phyloP scores from a whole-genome alignment of 1,140 invertebrate genomes.

The Trichonephila clavipes region DNA sequence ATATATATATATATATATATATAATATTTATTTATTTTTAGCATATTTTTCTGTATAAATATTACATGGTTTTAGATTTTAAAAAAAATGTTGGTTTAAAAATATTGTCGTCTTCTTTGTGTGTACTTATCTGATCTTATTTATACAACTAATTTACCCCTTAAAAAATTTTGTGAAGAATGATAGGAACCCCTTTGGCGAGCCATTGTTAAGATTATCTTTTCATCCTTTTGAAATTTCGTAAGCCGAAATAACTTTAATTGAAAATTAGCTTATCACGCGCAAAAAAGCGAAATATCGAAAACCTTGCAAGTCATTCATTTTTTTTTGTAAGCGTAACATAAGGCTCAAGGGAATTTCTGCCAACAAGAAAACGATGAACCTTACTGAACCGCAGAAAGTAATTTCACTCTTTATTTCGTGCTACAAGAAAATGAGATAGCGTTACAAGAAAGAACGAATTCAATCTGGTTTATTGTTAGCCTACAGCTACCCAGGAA shows the following conservation, averaged over 20 bases:
- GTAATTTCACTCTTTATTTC: not conserved
- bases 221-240: not conserved
- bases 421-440: not conserved
- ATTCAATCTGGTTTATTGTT: conserved; percentile 58
- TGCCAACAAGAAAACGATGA: not conserved
- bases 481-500: conserved; percentile 44
- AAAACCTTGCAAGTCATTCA: not conserved
- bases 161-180: no score
- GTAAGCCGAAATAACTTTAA: conserved; percentile 19
- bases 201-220: no score
- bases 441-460: conserved; percentile 12
- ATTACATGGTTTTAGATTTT: no score
- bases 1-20: no score
- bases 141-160: no score
- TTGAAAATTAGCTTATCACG: not conserved
- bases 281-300: not conserved
- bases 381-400: not conserved
- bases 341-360: not conserved
- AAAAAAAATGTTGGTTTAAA: no score
- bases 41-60: no score
- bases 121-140: no score
- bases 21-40: no score
- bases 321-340: not conserved
- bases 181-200: no score
- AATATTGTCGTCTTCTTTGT: no score